These are phyloP conservation scores for Oligia fasciuncula DNA, from an alignment of 2,888 invertebrate species.

Conservation along the genomic window DNA sequence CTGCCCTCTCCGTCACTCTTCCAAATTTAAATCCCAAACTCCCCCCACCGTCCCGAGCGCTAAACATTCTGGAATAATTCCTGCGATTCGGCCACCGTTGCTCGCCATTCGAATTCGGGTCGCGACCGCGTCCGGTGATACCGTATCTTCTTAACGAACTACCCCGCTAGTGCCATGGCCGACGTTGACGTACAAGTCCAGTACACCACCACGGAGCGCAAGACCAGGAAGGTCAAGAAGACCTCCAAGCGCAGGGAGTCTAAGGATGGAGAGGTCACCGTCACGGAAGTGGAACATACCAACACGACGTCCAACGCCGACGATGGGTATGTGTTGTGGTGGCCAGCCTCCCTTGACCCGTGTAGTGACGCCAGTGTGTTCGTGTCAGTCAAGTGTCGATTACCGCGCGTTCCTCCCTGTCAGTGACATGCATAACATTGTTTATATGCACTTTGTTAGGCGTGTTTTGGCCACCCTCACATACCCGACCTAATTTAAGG, in stretches of 20 bases:
- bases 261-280: conserved; percentile 94
- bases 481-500: conserved; percentile 90
- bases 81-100: conserved; percentile 87
- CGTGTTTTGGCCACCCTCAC: conserved; percentile 87
- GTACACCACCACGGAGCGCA: conserved; percentile 95
- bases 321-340: conserved; percentile 96
- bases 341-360: conserved; percentile 82
- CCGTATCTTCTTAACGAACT: conserved; percentile 76
- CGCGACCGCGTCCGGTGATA: conserved; percentile 89
- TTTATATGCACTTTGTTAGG: conserved; percentile 71
- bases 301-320: conserved; percentile 91
- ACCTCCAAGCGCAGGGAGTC: conserved; percentile 94
- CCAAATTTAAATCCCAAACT: conserved; percentile 90
- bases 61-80: conserved; percentile 90
- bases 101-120: conserved; percentile 90
- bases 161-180: conserved; percentile 92
- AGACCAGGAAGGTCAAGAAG: conserved; percentile 97
- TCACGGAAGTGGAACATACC: conserved; percentile 94
- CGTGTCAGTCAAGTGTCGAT: conserved; percentile 81
- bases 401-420: conserved; percentile 73
- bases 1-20: conserved; percentile 90
- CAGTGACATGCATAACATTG: conserved; percentile 75
- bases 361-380: conserved; percentile 73
- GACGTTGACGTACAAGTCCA: conserved; percentile 97
- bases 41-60: conserved; percentile 85